Evolutionary conservation across 2,113 vertebrate genomes (phyloP).

Genomic region (Neogobius melanostomus): DNA sequence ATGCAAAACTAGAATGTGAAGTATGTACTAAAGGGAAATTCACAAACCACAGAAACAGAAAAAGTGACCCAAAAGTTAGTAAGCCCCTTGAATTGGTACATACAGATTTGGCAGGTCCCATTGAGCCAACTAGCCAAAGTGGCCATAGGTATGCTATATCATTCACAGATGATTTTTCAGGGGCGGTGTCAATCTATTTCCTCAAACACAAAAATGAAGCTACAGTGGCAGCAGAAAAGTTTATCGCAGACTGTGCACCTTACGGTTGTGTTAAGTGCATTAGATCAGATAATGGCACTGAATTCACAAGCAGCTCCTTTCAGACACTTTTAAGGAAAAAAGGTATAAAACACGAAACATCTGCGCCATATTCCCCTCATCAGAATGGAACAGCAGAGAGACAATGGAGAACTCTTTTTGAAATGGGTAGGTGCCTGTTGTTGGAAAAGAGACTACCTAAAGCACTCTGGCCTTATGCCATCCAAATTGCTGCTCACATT

Average conservation of each 20-base stretch:
- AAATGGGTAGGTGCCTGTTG: slow-evolving; percentile 22
- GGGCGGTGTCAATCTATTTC: not conserved
- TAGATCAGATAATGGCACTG: slow-evolving; percentile 40
- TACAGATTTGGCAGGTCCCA: not conserved
- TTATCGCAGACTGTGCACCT: slow-evolving; percentile 25
- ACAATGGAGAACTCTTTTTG: slow-evolving; percentile 32
- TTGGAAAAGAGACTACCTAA: slow-evolving; percentile 17
- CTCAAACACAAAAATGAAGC: slow-evolving; percentile 16
- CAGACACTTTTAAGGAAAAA: slow-evolving; percentile 28
- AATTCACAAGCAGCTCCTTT: slow-evolving; percentile 23
- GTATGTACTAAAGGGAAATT: not conserved
- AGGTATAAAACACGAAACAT: slow-evolving; percentile 34
- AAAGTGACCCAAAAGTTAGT: not conserved
- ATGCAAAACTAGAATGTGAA: not conserved
- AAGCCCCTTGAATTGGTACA: not conserved
- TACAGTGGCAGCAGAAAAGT: slow-evolving; percentile 24
- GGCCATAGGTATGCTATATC: not conserved
- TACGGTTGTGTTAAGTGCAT: slow-evolving; percentile 35
- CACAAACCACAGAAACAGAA: slow-evolving; percentile 1
- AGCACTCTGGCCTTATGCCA: slow-evolving; percentile 6
- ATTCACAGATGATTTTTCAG: not conserved
- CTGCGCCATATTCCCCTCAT: slow-evolving; percentile 39
- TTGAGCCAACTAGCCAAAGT: not conserved
- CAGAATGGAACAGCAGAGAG: slow-evolving; percentile 39
- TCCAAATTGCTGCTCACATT: slow-evolving; percentile 18